Conservation (phyloP, 2,113 vertebrate genomes). For the Gallinago undulata region DNA sequence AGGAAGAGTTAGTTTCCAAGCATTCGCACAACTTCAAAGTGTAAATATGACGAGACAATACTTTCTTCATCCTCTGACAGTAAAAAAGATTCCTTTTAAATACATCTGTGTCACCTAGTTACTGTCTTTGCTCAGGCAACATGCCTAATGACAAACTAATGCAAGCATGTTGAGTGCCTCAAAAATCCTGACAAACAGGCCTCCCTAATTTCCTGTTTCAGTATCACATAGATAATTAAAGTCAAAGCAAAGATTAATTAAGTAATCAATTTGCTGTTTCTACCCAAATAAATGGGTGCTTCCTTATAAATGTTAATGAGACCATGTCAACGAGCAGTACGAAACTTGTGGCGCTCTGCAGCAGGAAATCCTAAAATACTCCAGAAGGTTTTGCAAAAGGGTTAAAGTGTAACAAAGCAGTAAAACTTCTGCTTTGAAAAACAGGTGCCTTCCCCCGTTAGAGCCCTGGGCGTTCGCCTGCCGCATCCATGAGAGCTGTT, state of each 20-base stretch:
- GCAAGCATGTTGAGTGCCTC: not conserved
- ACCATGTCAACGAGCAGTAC: not conserved
- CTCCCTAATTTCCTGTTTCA: not conserved
- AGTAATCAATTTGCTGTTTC: not conserved
- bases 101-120: not conserved
- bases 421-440: not conserved
- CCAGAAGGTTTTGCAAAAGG: not conserved
- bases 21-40: not conserved
- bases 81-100: not conserved
- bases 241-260: not conserved
- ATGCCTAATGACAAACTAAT: conserved; percentile 4
- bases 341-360: not conserved
- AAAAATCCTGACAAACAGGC: not conserved
- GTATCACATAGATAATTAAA: not conserved
- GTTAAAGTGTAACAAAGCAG: not conserved
- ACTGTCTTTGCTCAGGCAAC: not conserved
- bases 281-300: not conserved
- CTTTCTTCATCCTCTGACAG: not conserved
- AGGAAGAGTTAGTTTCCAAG: not conserved
- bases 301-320: not conserved
- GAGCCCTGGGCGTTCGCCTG: not conserved
- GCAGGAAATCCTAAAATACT: not conserved
- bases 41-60: not conserved
- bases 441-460: not conserved
- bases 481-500: not conserved